Evolutionary conservation across 2,113 vertebrate species (phyloP).

Genomic region (Zingel zingel): DNA sequence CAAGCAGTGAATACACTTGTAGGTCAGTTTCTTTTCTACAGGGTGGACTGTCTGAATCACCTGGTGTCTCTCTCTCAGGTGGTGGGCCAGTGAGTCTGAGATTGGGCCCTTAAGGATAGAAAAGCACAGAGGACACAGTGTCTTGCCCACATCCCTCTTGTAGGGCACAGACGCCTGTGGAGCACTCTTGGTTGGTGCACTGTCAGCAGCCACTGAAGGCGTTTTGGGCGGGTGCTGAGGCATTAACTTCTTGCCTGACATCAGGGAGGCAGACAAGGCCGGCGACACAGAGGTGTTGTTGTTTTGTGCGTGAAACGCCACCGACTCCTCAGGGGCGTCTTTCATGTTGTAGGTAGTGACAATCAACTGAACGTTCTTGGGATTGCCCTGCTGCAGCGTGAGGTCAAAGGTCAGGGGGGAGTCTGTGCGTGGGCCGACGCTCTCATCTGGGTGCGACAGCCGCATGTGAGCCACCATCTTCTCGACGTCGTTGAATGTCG

Average conservation of each 20-base stretch:
- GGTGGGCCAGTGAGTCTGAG: slow-evolving; percentile 95
- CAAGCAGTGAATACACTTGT: slow-evolving; percentile 98
- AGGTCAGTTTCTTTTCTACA: slow-evolving; percentile 98
- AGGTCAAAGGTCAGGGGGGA: slow-evolving; percentile 97
- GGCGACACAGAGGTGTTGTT: slow-evolving; percentile 76
- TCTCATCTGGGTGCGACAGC: slow-evolving; percentile 92
- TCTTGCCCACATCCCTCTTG: slow-evolving; percentile 97
- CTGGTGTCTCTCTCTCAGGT: slow-evolving; percentile 95
- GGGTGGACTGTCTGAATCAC: slow-evolving; percentile 98
- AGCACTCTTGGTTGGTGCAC: slow-evolving; percentile 85
- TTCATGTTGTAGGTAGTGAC: slow-evolving; percentile 98
- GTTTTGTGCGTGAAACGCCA: slow-evolving; percentile 96
- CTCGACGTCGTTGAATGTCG: slow-evolving; percentile 98
- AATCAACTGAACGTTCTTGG: slow-evolving; percentile 96
- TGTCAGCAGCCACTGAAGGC: slow-evolving; percentile 81
- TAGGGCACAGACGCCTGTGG: slow-evolving; percentile 95
- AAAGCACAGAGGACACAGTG: slow-evolving; percentile 97
- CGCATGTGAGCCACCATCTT: slow-evolving; percentile 99
- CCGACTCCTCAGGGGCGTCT: slow-evolving; percentile 94
- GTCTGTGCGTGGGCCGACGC: slow-evolving; percentile 94
- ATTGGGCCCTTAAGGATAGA: slow-evolving; percentile 98
- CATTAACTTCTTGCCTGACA: slow-evolving; percentile 85
- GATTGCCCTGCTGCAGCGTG: slow-evolving; percentile 97
- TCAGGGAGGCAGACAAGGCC: slow-evolving; percentile 81
- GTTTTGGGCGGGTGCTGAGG: slow-evolving; percentile 87